Evolutionary conservation across 2,888 invertebrate genomes (phyloP), one percentile per base, ranked within the genome.

Genomic region (Drosophila setosimentum): DNA sequence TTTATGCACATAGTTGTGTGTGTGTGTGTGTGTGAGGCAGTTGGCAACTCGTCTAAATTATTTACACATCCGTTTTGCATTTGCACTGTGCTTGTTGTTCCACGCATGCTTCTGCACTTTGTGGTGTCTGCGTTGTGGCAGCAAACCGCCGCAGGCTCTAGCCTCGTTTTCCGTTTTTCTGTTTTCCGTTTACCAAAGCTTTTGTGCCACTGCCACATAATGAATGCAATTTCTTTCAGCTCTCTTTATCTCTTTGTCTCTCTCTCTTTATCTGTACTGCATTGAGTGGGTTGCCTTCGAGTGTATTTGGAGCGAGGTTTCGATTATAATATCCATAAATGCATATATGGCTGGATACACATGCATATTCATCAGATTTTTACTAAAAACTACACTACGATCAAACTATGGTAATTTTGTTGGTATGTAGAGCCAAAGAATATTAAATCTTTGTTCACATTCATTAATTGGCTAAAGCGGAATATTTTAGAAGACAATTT

Each of bases 171-270:
- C 75, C 82, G 68, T 57, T 57, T 57, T 57, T 40, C 57, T 40
- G 40, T 57, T 57, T 73, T 55, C 55, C 55, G 55, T 37, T 55
- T 74, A 18, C 68, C 80, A 66, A 66, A 69, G 73, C 76, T 76
- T 61, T 78, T 82, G 80, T 83, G 69, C 74, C 68, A 82, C 84
- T 83, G 77, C 78, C 80, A 83, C 72, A 87, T 92, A 92, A 92
- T 92, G 91, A 92, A 92, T 91, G 92, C 91, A 90, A 91, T 91
- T 91, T 91, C 83, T 37, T 55, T 27, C 13, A 27, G 24, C 83
- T 83, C 45, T 37, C 53, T 49, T 48, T 21, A 57, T 57, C 57
- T 57, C 21, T 61, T n/a, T 83, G 82, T 83, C 29, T 2, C 53
- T 45, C 54, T 29, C 57, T 59, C 40, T 30, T 32, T 42, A 37